Conservation (phyloP, 2,113 vertebrate genomes). For the Cyphomyrus plagiostoma region DNA sequence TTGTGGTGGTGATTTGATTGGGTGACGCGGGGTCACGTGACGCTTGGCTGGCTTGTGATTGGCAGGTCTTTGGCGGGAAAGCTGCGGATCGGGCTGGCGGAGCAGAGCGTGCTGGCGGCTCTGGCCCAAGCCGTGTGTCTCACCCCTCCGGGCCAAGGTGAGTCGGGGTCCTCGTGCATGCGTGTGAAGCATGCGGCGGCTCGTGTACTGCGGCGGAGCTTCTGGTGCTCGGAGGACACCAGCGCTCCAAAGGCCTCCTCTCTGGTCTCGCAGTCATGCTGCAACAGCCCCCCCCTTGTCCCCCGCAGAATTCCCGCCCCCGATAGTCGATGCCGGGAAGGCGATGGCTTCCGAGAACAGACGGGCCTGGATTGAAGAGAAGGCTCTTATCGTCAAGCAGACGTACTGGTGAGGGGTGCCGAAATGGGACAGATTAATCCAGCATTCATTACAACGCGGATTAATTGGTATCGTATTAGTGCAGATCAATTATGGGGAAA, state of each 20-base stretch:
- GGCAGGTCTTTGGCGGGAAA: slow-evolving; percentile 79
- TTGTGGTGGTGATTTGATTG: background rate
- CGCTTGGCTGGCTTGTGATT: background rate
- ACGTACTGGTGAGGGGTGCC: slow-evolving; percentile 72
- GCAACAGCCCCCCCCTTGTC: background rate
- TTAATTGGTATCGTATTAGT: background rate
- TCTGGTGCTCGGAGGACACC: background rate
- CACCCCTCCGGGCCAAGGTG: slow-evolving; percentile 77
- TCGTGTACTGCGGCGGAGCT: background rate
- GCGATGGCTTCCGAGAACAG: slow-evolving; percentile 67
- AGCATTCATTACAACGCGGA: background rate
- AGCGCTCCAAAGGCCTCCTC: background rate
- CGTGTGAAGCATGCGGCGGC: too few relatives aligned
- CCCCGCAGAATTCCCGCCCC: slow-evolving; percentile 61
- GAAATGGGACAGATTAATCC: background rate
- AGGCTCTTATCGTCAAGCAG: slow-evolving; percentile 76
- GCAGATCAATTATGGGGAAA: background rate
- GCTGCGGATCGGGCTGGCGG: slow-evolving; percentile 80
- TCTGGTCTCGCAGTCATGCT: background rate
- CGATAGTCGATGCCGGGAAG: slow-evolving; percentile 72
- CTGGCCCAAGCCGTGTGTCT: slow-evolving; percentile 76
- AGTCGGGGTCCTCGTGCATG: background rate
- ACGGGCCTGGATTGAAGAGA: slow-evolving; percentile 76
- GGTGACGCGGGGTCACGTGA: background rate
- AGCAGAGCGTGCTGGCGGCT: slow-evolving; percentile 75